Percentiles rank a stretch among this genome's conserved stretches.
phyloP scores from a whole-genome alignment of 2,888 invertebrate genomes.

The Chymomyza fuscimana region DNA sequence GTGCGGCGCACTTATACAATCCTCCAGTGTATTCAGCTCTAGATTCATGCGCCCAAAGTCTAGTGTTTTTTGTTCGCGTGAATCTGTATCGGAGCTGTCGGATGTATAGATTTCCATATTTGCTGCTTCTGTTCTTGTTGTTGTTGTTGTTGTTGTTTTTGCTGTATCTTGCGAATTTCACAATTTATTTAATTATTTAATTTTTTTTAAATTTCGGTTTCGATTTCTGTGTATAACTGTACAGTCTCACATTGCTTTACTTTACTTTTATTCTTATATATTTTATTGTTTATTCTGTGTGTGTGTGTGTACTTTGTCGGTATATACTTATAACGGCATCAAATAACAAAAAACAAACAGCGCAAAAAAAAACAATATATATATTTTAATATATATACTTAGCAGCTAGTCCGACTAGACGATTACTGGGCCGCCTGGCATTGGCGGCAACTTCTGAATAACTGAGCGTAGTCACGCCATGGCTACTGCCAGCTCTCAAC shows the following conservation, averaged over 20 bases:
- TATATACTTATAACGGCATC: neutral
- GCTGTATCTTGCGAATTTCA: neutral
- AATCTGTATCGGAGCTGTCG: constrained; percentile 90
- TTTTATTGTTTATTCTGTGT: neutral
- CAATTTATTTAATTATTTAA: neutral
- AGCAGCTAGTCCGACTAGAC: neutral
- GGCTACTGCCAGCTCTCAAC: neutral
- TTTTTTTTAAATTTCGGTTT: neutral
- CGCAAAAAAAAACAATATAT: neutral
- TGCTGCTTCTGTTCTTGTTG: constrained; percentile 14
- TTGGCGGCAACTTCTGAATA: neutral
- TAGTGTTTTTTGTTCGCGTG: constrained; percentile 85
- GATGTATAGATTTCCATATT: constrained; percentile 90
- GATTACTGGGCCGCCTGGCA: neutral
- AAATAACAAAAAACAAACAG: neutral
- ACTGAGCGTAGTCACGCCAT: neutral
- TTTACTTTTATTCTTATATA: neutral
- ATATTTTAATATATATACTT: neutral
- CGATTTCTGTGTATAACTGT: neutral
- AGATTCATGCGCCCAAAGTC: constrained; percentile 84
- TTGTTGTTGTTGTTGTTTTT: constrained; percentile 11
- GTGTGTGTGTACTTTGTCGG: neutral
- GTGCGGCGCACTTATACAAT: constrained; percentile 81
- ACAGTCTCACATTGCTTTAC: neutral
- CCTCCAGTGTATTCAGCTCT: constrained; percentile 82